Conservation (phyloP, 2,113 vertebrate genomes). For the Micronisus gabar region DNA sequence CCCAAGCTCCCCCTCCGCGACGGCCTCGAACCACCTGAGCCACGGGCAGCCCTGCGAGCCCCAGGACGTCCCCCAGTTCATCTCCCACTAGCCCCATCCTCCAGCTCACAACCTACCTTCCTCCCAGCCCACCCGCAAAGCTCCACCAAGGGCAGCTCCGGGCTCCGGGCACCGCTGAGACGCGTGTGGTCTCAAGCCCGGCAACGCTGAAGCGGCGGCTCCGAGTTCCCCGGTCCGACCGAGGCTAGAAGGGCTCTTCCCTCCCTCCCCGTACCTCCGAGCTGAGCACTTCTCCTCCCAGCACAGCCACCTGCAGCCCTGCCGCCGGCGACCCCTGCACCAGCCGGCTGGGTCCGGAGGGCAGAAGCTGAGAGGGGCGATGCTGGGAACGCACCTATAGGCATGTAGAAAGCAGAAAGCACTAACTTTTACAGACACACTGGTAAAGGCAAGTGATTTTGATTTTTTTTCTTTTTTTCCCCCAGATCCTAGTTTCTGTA, state of each 20-base stretch:
- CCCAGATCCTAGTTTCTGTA: background rate
- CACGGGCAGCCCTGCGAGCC: background rate
- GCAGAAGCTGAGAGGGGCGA: background rate
- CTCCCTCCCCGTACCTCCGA: background rate
- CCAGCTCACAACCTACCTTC: background rate
- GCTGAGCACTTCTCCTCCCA: background rate
- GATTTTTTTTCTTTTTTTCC: no score
- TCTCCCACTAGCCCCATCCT: background rate
- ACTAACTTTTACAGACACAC: background rate
- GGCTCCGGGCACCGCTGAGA: background rate
- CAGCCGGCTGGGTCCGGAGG: background rate
- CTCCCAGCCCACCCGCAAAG: background rate
- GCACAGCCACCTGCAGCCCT: background rate
- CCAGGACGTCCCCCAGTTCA: background rate
- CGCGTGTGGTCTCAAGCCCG: fast-evolving
- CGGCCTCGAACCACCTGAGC: background rate
- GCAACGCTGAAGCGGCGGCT: background rate
- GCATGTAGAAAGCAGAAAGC: background rate
- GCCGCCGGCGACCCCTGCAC: fast-evolving
- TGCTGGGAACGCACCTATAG: background rate
- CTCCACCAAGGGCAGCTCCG: background rate
- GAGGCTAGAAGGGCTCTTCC: background rate
- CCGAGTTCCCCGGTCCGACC: background rate
- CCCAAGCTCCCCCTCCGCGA: background rate
- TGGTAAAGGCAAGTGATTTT: background rate